A percentile compares a stretch with the other conserved stretches of the same genome.
phyloP scores from a whole-genome alignment of 2,797 vertebrate species.

The Lindbergichthys nudifrons region DNA sequence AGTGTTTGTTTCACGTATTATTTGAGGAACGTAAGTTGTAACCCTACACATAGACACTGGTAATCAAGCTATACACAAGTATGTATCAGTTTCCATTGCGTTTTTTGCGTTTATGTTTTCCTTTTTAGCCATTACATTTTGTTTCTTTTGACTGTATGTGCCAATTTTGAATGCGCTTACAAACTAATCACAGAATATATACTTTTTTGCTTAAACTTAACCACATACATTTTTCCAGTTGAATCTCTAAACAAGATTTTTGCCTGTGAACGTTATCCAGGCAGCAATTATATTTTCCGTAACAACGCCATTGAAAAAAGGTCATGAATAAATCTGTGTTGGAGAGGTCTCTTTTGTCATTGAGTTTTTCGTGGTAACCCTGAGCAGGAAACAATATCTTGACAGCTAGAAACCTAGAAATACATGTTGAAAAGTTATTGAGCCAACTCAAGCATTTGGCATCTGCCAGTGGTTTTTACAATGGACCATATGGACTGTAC shows the following conservation, averaged over 20 bases:
- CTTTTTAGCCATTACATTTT: too few relatives aligned
- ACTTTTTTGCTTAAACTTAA: not conserved
- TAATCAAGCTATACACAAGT: too few relatives aligned
- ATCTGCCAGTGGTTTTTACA: conserved; percentile 47
- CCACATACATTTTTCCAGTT: not conserved
- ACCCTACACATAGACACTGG: not conserved
- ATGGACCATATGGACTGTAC: conserved; percentile 35
- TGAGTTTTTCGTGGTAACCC: not conserved
- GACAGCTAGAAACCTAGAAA: conserved; percentile 19
- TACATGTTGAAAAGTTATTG: conserved; percentile 24
- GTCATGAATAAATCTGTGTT: not conserved
- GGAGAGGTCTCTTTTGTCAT: not conserved
- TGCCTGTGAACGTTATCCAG: not conserved
- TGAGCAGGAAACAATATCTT: not conserved
- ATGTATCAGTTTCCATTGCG: too few relatives aligned
- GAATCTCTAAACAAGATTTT: not conserved
- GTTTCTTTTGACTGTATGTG: too few relatives aligned
- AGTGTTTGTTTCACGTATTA: not conserved
- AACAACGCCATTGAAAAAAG: not conserved
- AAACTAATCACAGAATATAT: not conserved
- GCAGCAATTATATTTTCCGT: not conserved
- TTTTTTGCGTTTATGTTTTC: too few relatives aligned
- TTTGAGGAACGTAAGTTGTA: not conserved
- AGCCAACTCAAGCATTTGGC: conserved; percentile 18
- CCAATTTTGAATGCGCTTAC: too few relatives aligned